Conservation (phyloP, 2,113 vertebrate genomes). For the Eublepharis macularius region DNA sequence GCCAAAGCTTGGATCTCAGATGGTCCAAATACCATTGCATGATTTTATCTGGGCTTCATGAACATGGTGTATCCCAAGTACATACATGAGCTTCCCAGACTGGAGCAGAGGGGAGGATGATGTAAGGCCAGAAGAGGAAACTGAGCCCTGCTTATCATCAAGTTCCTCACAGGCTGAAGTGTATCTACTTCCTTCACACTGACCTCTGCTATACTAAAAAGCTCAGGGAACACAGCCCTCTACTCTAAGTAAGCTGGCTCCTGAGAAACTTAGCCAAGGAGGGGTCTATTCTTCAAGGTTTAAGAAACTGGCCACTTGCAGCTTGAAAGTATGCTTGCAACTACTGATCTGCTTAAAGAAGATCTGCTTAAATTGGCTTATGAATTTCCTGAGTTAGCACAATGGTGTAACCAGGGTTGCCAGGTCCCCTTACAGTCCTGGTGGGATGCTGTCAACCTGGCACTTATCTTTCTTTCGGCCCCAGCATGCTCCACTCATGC, state of each 20-base stretch:
- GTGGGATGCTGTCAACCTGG: no score
- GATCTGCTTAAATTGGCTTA: background rate
- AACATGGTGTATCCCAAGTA: background rate
- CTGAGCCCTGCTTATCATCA: background rate
- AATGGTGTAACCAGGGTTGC: no score
- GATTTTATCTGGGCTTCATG: background rate
- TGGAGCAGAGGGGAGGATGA: no score
- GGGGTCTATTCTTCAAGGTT: no score
- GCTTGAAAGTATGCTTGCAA: background rate
- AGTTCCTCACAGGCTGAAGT: background rate
- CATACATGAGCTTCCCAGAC: no score
- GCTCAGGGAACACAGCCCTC: background rate
- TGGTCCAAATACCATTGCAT: background rate
- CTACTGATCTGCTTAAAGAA: background rate
- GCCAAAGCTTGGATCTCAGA: background rate
- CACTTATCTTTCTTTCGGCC: no score
- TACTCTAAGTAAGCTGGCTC: background rate
- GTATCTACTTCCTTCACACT: background rate
- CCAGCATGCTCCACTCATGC: no score
- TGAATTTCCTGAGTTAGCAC: no score
- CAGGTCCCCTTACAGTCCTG: no score
- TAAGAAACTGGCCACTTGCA: no score
- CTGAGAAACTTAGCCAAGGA: no score
- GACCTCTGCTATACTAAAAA: background rate
- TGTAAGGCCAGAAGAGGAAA: no score